These are phyloP conservation scores for Hippocampus mohnikei DNA, from an alignment of 2,113 vertebrate species.

Conservation along the genomic window DNA sequence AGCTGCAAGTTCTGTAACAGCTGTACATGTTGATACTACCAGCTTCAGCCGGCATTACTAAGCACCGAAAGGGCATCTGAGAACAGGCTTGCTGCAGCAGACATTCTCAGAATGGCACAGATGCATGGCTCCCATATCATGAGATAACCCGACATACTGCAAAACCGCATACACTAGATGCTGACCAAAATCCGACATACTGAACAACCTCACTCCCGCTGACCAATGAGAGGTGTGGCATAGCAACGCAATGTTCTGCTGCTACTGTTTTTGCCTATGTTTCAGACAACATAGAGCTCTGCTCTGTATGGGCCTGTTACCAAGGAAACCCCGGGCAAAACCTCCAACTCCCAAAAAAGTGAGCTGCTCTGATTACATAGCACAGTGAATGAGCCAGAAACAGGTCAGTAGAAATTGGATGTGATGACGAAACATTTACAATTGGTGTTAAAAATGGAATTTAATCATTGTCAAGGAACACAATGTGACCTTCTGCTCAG, in stretches of 20 bases:
- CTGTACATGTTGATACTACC: not conserved
- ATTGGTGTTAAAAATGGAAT: not conserved
- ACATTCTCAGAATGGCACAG: conserved; percentile 22
- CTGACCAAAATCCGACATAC: not conserved
- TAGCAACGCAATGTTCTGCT: not conserved
- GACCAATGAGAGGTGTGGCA: conserved; percentile 5
- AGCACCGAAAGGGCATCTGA: conserved; percentile 35
- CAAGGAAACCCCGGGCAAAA: conserved; percentile 56
- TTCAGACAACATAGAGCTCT: conserved; percentile 43
- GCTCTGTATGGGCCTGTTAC: conserved; percentile 63
- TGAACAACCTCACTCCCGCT: not conserved
- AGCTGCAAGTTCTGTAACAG: conserved; percentile 1
- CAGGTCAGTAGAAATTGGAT: not conserved
- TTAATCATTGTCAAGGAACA: not conserved
- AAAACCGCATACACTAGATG: not conserved
- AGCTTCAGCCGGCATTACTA: conserved; percentile 21
- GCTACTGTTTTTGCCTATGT: conserved; percentile 9
- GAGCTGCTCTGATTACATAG: not conserved
- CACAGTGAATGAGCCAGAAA: conserved; percentile 16
- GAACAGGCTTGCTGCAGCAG: conserved; percentile 45
- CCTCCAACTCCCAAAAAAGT: conserved; percentile 23
- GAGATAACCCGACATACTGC: conserved; percentile 12
- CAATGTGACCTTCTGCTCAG: conserved; percentile 24
- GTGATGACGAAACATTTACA: conserved; percentile 15
- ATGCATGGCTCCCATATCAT: conserved; percentile 34